Conservation (phyloP, 2,113 vertebrate species). For the Xenus cinereus region DNA sequence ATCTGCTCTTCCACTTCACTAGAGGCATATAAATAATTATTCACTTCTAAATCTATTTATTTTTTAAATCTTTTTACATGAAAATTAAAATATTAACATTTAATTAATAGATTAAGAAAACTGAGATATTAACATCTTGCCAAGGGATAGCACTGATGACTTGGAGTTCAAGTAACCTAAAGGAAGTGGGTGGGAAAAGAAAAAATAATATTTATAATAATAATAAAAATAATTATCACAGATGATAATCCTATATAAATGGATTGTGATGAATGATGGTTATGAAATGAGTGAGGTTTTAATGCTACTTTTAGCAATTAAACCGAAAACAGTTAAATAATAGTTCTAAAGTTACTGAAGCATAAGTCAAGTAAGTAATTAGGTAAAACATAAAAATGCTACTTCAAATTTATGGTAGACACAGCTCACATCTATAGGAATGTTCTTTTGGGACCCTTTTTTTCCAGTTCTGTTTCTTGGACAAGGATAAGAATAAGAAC, state of each 20-base stretch:
- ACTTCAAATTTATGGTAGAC: not conserved
- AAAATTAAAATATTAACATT: not conserved
- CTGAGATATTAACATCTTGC: not conserved
- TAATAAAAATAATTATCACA: not conserved
- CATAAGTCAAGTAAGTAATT: slow-evolving; percentile 13
- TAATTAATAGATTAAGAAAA: not conserved
- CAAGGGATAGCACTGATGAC: not conserved
- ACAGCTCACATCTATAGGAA: not conserved
- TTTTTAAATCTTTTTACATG: not conserved
- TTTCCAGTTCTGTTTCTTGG: not conserved
- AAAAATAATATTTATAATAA: too few relatives aligned
- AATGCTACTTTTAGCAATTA: not conserved
- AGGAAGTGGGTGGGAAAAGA: not conserved
- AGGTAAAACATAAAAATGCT: not conserved
- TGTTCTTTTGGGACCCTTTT: not conserved
- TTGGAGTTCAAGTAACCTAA: not conserved
- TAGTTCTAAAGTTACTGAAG: not conserved
- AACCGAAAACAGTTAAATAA: not conserved
- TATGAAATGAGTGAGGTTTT: not conserved
- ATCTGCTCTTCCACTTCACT: not conserved
- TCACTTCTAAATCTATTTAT: not conserved
- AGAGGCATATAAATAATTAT: not conserved
- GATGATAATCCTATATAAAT: not conserved
- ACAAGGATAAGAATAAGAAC: not conserved
- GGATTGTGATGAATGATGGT: not conserved